Conservation (phyloP, 1,140 invertebrate species). For the Aporrectodea caliginosa region DNA sequence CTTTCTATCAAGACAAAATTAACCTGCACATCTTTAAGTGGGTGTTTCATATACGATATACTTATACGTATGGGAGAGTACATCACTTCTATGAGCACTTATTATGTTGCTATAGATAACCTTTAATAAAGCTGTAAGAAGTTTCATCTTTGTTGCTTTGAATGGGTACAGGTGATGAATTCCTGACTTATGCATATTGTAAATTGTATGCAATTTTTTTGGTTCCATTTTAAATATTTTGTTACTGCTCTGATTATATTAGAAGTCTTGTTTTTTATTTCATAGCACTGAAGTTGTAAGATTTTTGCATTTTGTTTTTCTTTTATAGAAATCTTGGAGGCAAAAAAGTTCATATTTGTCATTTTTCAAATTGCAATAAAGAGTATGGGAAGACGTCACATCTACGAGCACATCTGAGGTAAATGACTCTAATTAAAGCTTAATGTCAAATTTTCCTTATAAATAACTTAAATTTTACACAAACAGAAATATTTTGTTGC, state of each 20-base stretch:
- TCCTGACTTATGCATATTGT: not conserved
- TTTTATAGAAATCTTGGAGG: conserved; percentile 33
- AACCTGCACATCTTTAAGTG: too few species aligned
- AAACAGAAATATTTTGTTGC: too few species aligned
- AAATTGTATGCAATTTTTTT: not conserved
- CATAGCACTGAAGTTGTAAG: not conserved
- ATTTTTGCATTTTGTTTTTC: not conserved
- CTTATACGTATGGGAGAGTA: too few species aligned
- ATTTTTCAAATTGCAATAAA: conserved; percentile 92
- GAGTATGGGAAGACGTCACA: conserved; percentile 96
- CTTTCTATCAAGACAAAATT: too few species aligned
- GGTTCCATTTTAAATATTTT: not conserved
- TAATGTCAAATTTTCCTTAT: too few species aligned
- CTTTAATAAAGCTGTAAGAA: too few species aligned
- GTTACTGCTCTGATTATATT: not conserved
- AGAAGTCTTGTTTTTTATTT: not conserved
- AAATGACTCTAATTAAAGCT: too few species aligned
- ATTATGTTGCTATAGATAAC: too few species aligned
- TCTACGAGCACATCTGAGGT: conserved; percentile 83
- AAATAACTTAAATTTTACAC: too few species aligned
- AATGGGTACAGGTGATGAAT: not conserved
- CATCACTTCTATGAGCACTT: too few species aligned
- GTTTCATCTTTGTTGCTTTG: not conserved
- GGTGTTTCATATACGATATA: too few species aligned
- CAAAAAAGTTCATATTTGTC: conserved; percentile 86